Evolutionary conservation across 2,797 vertebrate genomes (phyloP).

Genomic region (Artibeus jamaicensis): DNA sequence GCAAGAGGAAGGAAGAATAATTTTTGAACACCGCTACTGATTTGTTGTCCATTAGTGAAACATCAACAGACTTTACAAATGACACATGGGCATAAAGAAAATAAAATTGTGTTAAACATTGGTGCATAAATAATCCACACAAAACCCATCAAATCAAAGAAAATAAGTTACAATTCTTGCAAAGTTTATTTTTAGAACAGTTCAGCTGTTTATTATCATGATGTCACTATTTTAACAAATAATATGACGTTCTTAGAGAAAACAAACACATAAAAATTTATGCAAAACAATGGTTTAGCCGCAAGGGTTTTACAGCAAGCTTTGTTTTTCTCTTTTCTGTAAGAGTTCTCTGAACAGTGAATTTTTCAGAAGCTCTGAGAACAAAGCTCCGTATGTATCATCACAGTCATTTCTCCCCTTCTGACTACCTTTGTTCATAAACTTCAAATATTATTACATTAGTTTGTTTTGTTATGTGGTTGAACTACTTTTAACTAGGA

Average conservation of each 20-base stretch:
- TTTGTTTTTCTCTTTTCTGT: neutral
- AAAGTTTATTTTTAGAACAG: neutral
- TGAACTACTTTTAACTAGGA: constrained; percentile 64
- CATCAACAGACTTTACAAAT: constrained; percentile 21
- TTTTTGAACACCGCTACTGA: neutral
- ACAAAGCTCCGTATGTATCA: constrained; percentile 52
- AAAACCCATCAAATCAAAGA: constrained; percentile 20
- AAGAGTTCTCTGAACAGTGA: neutral
- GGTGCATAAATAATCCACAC: neutral
- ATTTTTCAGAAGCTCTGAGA: neutral
- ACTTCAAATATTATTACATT: constrained; percentile 52
- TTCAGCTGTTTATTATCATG: constrained; percentile 1
- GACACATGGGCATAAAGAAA: neutral
- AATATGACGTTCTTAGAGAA: neutral
- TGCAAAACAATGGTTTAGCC: neutral
- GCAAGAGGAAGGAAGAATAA: neutral
- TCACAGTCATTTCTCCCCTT: constrained; percentile 10
- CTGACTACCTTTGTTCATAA: constrained; percentile 50
- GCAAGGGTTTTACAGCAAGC: neutral
- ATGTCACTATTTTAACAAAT: constrained; percentile 23
- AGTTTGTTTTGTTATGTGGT: constrained; percentile 53
- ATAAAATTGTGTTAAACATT: constrained; percentile 1
- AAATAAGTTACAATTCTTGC: neutral
- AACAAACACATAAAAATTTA: neutral
- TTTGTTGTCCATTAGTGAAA: neutral